These are phyloP conservation scores for Caerostris darwini DNA, from an alignment of 1,140 invertebrate genomes.

Conservation along the genomic window DNA sequence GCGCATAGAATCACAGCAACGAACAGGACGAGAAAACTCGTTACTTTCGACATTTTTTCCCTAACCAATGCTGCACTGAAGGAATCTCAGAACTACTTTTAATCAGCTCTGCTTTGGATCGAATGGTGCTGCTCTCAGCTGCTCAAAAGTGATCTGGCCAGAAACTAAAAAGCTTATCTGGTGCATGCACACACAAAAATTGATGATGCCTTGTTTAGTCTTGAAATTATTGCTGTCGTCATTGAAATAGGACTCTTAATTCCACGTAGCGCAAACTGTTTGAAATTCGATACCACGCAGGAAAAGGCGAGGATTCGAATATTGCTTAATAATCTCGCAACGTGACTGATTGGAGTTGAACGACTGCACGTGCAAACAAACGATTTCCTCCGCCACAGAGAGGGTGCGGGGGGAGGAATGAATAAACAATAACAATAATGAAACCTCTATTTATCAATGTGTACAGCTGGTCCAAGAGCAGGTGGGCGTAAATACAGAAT, in stretches of 20 bases:
- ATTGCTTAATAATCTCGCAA: background rate
- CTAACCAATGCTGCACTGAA: background rate
- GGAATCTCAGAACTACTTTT: background rate
- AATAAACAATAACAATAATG: too few relatives aligned
- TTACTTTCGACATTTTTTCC: background rate
- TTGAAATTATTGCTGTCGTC: background rate
- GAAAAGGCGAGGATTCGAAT: background rate
- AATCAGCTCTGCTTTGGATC: too few relatives aligned
- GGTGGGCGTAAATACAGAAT: too few relatives aligned
- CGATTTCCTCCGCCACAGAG: background rate
- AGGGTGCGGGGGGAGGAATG: too few relatives aligned
- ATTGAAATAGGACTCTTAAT: background rate
- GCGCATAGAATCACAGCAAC: background rate
- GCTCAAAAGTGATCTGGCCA: background rate
- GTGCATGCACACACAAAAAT: background rate
- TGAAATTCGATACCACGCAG: background rate
- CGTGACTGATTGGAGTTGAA: background rate
- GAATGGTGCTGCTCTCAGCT: background rate
- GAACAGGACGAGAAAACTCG: background rate
- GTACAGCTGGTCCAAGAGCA: too few relatives aligned
- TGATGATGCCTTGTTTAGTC: background rate
- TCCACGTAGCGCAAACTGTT: background rate
- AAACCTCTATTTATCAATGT: too few relatives aligned
- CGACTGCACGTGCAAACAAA: background rate
- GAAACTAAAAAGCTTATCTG: background rate